phyloP scores from a whole-genome alignment of 2,113 vertebrate genomes.

The Gopherus flavomarginatus region DNA sequence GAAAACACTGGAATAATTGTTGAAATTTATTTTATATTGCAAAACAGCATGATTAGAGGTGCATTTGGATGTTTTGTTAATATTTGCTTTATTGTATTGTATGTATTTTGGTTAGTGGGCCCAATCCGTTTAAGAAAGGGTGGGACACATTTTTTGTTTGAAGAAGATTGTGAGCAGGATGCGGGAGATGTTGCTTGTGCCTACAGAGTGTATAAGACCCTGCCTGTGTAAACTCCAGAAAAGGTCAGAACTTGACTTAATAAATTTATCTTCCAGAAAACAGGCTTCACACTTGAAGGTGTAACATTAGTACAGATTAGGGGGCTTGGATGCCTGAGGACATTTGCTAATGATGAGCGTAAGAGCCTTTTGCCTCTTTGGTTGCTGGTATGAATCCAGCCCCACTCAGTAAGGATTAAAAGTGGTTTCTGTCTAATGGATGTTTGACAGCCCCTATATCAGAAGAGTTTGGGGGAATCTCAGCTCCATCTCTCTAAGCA shows the following conservation, averaged over 20 bases:
- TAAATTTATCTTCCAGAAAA: not conserved
- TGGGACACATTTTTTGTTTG: not conserved
- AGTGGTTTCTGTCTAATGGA: not conserved
- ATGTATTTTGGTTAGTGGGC: not conserved
- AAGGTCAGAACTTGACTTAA: not conserved
- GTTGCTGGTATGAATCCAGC: not conserved
- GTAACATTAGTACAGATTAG: not conserved
- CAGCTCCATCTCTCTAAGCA: not conserved
- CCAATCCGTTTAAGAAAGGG: not conserved
- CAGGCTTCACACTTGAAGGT: not conserved
- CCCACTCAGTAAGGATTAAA: not conserved
- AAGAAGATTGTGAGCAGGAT: not conserved
- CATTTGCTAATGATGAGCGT: not conserved
- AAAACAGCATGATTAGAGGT: not conserved
- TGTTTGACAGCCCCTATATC: fast-evolving
- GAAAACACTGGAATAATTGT: not conserved
- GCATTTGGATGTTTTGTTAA: not conserved
- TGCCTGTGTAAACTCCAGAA: not conserved
- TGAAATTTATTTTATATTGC: not conserved
- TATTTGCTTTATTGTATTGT: not conserved
- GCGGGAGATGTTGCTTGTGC: not conserved
- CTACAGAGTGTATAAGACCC: not conserved
- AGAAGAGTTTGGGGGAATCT: not conserved
- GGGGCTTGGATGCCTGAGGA: not conserved
- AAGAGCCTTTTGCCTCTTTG: not conserved